Evolutionary conservation across 1,140 invertebrate genomes (phyloP), one percentile per base, ranked within the genome.

Genomic region (Drosophila orena): DNA sequence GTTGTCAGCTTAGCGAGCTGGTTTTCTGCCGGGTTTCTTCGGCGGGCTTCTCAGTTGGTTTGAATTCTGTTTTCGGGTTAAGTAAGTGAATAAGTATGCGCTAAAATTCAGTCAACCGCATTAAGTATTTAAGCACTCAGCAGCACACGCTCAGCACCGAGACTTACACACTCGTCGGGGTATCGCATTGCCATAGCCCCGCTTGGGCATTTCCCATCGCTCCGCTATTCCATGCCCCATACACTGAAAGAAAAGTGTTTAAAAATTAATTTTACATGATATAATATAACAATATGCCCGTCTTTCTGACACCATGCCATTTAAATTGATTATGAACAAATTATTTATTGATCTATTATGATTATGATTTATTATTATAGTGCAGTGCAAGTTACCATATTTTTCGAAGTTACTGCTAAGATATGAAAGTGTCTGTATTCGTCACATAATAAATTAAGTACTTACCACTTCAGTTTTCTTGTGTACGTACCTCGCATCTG

Each of bases 51-150:
- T 34, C 47, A 50, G 47, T 12, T 70, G 50, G 68, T 52, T 43
- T 71, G 70, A 70, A 70, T 71, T 71, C 53, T 70, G 68, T 73
- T 74, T 59, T 68, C 58, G 72, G 77, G 73, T 65, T 68, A 68
- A 59, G 43, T 65, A 78, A 88, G 83, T 85, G 83, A 88, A 81
- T 77, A 85, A 84, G 81, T 85, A 86, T 86, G 79, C 84, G 83
- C 84, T 71, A 90, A 88, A 76, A 89, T 77, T 84, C 84, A 88
- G 79, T 90, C 84, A 90, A 90, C 79, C 84, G 68, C 85, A 84
- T 80, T 84, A 88, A 88, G 84, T 88, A 88, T 89, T 88, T 88
- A 88, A 88, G 85, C 79, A 89, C 80, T 86, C 74, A 81, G 72
- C 81, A 85, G 72, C 81, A 85, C 78, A 64, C 79, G 69, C 64